These are phyloP conservation scores for Wiebesia pumilae DNA, from an alignment of 1,140 invertebrate genomes.

Conservation along the genomic window DNA sequence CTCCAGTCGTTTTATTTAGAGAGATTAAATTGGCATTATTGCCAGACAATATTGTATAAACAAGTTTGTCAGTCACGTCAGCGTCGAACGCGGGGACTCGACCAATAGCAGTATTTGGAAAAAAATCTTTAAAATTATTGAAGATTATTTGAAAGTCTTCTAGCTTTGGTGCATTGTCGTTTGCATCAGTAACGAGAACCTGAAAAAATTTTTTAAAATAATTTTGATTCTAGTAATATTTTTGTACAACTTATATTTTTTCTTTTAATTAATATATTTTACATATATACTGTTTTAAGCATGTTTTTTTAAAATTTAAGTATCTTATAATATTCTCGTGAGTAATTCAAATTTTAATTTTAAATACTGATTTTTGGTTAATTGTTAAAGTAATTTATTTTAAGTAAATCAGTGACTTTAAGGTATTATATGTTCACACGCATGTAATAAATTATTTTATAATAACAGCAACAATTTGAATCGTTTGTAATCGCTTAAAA, in stretches of 20 bases:
- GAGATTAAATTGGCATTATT: conserved; percentile 94
- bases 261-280: not conserved
- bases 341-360: too few relatives aligned
- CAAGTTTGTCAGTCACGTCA: conserved; percentile 89
- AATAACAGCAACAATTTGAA: too few relatives aligned
- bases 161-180: conserved; percentile 93
- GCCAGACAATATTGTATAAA: conserved; percentile 90
- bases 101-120: conserved; percentile 92
- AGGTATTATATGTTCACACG: too few relatives aligned
- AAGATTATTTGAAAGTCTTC: conserved; percentile 96
- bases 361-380: not conserved
- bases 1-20: conserved; percentile 89
- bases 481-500: too few relatives aligned
- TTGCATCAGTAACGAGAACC: conserved; percentile 92
- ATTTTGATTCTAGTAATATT: not conserved
- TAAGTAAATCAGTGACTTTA: not conserved
- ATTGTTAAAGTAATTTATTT: not conserved
- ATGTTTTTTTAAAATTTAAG: too few relatives aligned
- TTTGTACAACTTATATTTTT: not conserved
- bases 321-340: too few relatives aligned
- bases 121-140: conserved; percentile 96
- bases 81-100: conserved; percentile 94
- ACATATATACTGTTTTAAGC: too few relatives aligned
- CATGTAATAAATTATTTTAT: too few relatives aligned
- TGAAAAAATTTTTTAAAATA: conserved; percentile 5